These are phyloP conservation scores for Gouania willdenowi DNA, from an alignment of 2,797 vertebrate species.

Conservation along the genomic window DNA sequence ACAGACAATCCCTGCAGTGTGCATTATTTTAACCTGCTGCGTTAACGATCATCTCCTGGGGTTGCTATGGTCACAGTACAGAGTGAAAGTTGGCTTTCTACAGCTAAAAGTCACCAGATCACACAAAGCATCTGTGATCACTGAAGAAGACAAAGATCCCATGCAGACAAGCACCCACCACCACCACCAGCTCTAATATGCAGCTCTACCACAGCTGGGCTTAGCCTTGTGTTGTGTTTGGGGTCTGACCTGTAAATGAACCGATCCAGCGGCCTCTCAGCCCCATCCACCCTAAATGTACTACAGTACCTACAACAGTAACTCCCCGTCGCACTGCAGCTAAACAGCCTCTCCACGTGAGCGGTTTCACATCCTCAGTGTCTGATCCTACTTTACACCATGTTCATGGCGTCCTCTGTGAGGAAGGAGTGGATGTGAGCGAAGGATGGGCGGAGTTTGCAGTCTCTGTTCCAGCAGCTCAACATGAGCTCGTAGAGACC, in stretches of 20 bases:
- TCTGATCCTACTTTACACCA: constrained; percentile 67
- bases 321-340: constrained; percentile 1
- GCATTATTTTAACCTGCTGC: too few relatives aligned
- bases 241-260: constrained; percentile 52
- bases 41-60: constrained; percentile 6
- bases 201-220: constrained; percentile 25
- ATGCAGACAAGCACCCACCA: constrained; percentile 68
- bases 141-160: constrained; percentile 24
- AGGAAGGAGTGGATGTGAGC: constrained; percentile 84
- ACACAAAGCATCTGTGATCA: constrained; percentile 4
- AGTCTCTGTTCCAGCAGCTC: constrained; percentile 91
- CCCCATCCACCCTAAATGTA: constrained; percentile 49
- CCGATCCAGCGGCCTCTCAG: constrained; percentile 77
- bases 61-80: constrained; percentile 1
- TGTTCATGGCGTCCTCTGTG: constrained; percentile 85
- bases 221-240: constrained; percentile 19
- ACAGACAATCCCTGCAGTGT: constrained; percentile 20
- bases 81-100: constrained; percentile 5
- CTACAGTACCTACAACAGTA: constrained; percentile 32
- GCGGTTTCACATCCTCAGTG: neutral
- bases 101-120: constrained; percentile 18
- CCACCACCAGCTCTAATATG: constrained; percentile 37
- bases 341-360: neutral
- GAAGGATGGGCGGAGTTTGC: constrained; percentile 87
- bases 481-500: constrained; percentile 90